phyloP scores from a whole-genome alignment of 1,140 invertebrate species.

The Bombus superbus region DNA sequence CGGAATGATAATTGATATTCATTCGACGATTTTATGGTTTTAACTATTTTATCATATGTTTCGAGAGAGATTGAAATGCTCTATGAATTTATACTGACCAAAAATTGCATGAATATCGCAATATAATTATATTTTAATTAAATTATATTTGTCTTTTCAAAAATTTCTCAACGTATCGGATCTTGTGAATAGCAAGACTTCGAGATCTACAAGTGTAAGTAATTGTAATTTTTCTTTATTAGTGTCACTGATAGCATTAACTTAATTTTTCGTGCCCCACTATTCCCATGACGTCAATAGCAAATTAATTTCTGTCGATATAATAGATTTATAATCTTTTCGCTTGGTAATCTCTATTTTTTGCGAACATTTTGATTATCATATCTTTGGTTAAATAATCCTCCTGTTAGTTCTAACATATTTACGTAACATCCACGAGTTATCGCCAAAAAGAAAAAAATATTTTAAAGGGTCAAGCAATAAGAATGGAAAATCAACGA shows the following conservation, averaged over 20 bases:
- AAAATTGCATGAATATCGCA: not conserved
- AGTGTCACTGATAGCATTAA: not conserved
- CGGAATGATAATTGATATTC: constrained; percentile 10
- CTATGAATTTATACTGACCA: not conserved
- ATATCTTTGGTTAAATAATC: no score
- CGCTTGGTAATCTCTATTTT: not conserved
- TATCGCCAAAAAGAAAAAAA: not conserved
- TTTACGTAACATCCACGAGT: not conserved
- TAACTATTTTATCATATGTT: not conserved
- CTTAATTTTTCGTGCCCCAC: not conserved
- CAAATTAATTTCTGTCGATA: not conserved
- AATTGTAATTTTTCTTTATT: not conserved
- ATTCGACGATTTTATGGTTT: not conserved
- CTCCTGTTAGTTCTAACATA: not conserved
- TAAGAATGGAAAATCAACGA: fast-evolving
- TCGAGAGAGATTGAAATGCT: not conserved
- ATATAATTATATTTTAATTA: not conserved
- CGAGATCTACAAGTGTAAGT: fast-evolving
- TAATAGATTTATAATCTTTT: no score
- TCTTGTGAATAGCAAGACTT: fast-evolving
- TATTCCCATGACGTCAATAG: not conserved
- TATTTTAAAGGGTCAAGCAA: not conserved
- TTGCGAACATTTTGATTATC: not conserved
- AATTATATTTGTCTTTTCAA: not conserved
- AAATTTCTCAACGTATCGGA: not conserved